Conservation (phyloP, 2,113 vertebrate genomes). For the Hylia prasina region DNA sequence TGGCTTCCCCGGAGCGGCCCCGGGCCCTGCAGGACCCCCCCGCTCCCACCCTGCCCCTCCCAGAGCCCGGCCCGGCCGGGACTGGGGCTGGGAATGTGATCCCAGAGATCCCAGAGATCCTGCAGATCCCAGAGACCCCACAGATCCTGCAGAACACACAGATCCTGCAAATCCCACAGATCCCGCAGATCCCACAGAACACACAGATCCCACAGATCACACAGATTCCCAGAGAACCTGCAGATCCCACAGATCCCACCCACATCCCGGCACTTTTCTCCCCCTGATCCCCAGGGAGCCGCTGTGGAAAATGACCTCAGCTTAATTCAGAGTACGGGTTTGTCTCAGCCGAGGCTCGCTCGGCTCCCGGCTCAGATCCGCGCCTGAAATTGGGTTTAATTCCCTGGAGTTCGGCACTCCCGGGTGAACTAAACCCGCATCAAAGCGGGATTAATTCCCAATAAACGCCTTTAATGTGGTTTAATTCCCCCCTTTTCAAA, state of each 20-base stretch:
- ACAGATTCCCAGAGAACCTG: not conserved
- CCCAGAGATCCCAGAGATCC: too few relatives aligned
- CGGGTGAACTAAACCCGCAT: conserved; percentile 3
- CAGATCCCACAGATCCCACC: not conserved
- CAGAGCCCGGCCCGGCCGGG: too few relatives aligned
- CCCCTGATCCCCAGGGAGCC: not conserved
- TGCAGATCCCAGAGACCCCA: not conserved
- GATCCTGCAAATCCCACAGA: too few relatives aligned
- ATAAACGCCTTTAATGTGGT: conserved; percentile 24
- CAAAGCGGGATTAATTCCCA: not conserved
- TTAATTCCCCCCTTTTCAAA: conserved; percentile 8
- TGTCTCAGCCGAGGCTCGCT: not conserved
- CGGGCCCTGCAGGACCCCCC: not conserved
- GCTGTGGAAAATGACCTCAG: not conserved
- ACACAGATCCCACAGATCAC: not conserved
- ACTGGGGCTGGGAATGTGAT: too few relatives aligned
- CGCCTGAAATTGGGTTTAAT: conserved; percentile 2
- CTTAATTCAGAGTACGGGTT: not conserved
- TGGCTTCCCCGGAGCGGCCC: not conserved
- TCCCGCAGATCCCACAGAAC: too few relatives aligned
- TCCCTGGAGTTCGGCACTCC: not conserved
- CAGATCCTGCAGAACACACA: not conserved
- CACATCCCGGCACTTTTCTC: not conserved
- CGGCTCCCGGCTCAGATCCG: not conserved
- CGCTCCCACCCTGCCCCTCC: not conserved